Percentiles rank a stretch among this genome's conserved stretches.
phyloP scores from a whole-genome alignment of 2,797 vertebrate species.

The Pelochelys cantorii region DNA sequence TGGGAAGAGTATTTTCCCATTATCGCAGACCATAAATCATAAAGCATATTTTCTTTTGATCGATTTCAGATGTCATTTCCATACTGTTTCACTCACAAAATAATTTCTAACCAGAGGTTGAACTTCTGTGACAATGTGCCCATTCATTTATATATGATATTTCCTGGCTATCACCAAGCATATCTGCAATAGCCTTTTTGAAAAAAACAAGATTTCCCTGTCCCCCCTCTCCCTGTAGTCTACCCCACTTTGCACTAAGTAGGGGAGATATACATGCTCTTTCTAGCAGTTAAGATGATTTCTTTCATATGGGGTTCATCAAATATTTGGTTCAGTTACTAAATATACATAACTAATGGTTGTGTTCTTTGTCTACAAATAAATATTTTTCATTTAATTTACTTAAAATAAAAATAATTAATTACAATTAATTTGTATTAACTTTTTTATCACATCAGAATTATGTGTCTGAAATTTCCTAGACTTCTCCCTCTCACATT shows the following conservation, averaged over 20 bases:
- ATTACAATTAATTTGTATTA: neutral
- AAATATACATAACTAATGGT: slow-evolving; percentile 6
- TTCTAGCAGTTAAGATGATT: slow-evolving; percentile 48
- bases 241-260: slow-evolving; percentile 30
- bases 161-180: slow-evolving; percentile 52
- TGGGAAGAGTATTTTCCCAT: slow-evolving; percentile 21
- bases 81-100: slow-evolving; percentile 53
- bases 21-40: slow-evolving; percentile 40
- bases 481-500: neutral
- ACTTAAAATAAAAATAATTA: neutral
- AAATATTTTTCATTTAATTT: neutral
- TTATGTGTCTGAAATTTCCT: neutral
- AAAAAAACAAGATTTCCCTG: slow-evolving; percentile 50
- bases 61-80: slow-evolving; percentile 60
- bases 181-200: slow-evolving; percentile 66
- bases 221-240: slow-evolving; percentile 38
- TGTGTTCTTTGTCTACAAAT: neutral
- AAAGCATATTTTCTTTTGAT: slow-evolving; percentile 26
- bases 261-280: slow-evolving; percentile 28
- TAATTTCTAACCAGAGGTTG: slow-evolving; percentile 65
- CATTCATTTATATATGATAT: slow-evolving; percentile 65
- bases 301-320: slow-evolving; percentile 54
- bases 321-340: slow-evolving; percentile 40
- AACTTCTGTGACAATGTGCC: slow-evolving; percentile 67
- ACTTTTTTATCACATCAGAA: slow-evolving; percentile 10